phyloP scores from a whole-genome alignment of 2,888 invertebrate genomes.

The Hyalella azteca region DNA sequence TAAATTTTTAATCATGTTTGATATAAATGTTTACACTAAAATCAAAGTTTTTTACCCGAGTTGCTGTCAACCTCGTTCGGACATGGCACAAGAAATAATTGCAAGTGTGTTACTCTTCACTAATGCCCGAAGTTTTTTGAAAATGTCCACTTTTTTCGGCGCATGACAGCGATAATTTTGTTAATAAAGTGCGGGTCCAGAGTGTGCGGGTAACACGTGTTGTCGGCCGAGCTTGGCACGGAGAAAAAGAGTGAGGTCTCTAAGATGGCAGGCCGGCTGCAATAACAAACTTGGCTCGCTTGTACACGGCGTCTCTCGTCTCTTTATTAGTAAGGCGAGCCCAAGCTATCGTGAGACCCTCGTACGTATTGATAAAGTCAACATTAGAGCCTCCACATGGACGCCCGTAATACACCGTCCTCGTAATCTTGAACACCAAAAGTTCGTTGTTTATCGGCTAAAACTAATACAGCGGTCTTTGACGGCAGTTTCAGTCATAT shows the following conservation, averaged over 20 bases:
- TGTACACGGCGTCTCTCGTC: constrained; percentile 17
- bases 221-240: constrained; percentile 17
- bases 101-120: too few relatives aligned
- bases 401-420: constrained; percentile 2
- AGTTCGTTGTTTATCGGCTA: constrained; percentile 12
- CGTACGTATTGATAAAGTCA: constrained; percentile 30
- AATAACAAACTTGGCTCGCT: constrained; percentile 25
- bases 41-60: too few relatives aligned
- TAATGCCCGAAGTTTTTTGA: too few relatives aligned
- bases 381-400: constrained; percentile 24
- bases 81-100: too few relatives aligned
- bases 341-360: constrained; percentile 19
- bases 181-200: constrained; percentile 14
- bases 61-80: too few relatives aligned
- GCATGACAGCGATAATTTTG: neutral
- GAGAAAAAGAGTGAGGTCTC: constrained; percentile 17
- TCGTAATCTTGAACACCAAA: constrained; percentile 23
- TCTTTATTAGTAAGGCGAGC: constrained; percentile 28
- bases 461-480: constrained; percentile 19
- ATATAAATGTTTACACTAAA: too few relatives aligned
- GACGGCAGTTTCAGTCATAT: neutral
- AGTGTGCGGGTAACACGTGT: constrained; percentile 3
- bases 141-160: too few relatives aligned
- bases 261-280: constrained; percentile 29
- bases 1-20: too few relatives aligned